A percentile compares a stretch with the other conserved stretches of the same genome.
phyloP scores from a whole-genome alignment of 2,113 vertebrate species.

The Takifugu flavidus region DNA sequence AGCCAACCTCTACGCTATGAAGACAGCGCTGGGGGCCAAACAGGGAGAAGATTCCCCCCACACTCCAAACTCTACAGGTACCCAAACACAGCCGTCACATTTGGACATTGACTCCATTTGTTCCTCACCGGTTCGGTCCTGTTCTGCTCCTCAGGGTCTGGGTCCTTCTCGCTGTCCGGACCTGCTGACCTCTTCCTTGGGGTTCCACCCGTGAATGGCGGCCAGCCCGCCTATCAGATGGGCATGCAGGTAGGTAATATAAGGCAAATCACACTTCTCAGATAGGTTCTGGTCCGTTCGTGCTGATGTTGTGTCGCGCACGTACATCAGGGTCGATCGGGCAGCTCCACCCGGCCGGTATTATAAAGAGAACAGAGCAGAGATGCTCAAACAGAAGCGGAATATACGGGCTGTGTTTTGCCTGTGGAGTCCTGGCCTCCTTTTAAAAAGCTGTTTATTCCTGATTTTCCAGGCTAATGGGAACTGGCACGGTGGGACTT shows the following conservation, averaged over 20 bases:
- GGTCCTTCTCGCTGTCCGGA: conserved; percentile 87
- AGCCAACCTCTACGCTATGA: conserved; percentile 91
- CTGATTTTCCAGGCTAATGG: conserved; percentile 78
- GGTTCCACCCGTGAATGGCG: conserved; percentile 85
- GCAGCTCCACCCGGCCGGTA: too few relatives aligned
- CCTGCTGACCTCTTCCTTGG: conserved; percentile 89
- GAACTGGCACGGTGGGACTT: conserved; percentile 82
- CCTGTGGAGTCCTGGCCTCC: background rate
- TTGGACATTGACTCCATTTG: too few relatives aligned
- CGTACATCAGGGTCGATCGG: too few relatives aligned
- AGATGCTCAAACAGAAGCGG: too few relatives aligned
- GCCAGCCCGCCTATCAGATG: conserved; percentile 78
- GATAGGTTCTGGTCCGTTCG: too few relatives aligned
- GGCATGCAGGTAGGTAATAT: conserved; percentile 78
- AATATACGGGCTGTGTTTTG: background rate
- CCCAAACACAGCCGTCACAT: background rate
- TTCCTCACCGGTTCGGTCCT: background rate
- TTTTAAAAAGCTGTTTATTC: background rate
- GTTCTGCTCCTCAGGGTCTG: conserved; percentile 75
- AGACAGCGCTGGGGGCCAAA: conserved; percentile 83
- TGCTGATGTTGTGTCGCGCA: too few relatives aligned
- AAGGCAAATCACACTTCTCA: background rate
- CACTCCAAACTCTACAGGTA: conserved; percentile 84
- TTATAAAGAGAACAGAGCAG: too few relatives aligned
- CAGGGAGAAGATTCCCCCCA: conserved; percentile 86